These are phyloP conservation scores for Cantharis rustica DNA, from an alignment of 2,888 invertebrate genomes.

Conservation along the genomic window DNA sequence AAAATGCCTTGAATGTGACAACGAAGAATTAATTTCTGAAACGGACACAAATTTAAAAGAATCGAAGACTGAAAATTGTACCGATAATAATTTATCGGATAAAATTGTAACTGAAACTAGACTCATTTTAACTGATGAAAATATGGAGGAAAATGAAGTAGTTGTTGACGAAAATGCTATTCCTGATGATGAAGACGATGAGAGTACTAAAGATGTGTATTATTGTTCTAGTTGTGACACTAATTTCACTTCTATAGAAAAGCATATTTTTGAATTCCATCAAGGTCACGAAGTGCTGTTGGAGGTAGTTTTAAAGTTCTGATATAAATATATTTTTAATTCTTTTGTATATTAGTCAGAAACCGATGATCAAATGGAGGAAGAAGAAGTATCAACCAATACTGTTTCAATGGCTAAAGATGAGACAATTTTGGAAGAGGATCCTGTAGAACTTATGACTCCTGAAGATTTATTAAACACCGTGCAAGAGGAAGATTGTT, in stretches of 20 bases:
- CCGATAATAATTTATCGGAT: background rate
- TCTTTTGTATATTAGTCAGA: background rate
- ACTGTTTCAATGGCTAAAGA: background rate
- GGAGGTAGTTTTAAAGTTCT: constrained; percentile 54
- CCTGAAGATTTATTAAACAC: constrained; percentile 49
- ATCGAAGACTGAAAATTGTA: background rate
- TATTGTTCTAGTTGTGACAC: constrained; percentile 70
- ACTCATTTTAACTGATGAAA: constrained; percentile 1
- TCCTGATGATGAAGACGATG: constrained; percentile 17
- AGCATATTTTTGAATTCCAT: constrained; percentile 69
- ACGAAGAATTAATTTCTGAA: background rate
- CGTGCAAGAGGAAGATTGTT: constrained; percentile 57
- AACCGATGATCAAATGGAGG: background rate
- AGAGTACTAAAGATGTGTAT: constrained; percentile 53
- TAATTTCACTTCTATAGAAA: constrained; percentile 66
- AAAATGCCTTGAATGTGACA: constrained; percentile 37
- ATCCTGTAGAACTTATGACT: constrained; percentile 36
- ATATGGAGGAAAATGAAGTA: constrained; percentile 48
- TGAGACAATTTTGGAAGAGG: background rate
- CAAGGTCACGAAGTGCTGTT: constrained; percentile 71
- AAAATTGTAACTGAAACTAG: constrained; percentile 18
- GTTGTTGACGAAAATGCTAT: constrained; percentile 52
- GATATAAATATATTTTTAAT: background rate
- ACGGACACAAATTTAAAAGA: background rate
- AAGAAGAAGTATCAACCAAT: background rate